Percentiles rank a stretch among this genome's conserved stretches.
Evolutionary conservation across 2,888 invertebrate genomes (phyloP).

Genomic region (Scrobipalpa costella): DNA sequence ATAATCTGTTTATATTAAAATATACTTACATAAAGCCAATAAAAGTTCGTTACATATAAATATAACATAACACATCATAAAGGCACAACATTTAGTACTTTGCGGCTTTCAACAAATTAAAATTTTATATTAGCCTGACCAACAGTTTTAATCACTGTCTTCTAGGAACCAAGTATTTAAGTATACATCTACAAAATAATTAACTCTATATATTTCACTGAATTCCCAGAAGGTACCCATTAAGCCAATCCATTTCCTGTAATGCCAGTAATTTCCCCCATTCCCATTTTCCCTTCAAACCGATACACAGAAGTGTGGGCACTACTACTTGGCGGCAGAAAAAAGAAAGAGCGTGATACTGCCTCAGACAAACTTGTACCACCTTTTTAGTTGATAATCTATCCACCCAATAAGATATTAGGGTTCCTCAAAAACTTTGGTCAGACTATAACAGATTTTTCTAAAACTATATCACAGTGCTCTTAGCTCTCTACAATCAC

Average conservation of each 20-base stretch:
- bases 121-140: neutral
- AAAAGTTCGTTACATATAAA: neutral
- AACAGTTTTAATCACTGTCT: neutral
- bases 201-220: too few relatives aligned
- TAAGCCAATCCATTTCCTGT: too few relatives aligned
- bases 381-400: too few relatives aligned
- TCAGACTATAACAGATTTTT: neutral
- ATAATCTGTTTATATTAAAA: neutral
- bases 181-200: too few relatives aligned
- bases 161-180: neutral
- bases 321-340: too few relatives aligned
- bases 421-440: neutral
- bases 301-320: too few relatives aligned
- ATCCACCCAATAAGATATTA: too few relatives aligned
- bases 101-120: neutral
- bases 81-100: conserved; percentile 16
- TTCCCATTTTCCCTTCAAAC: too few relatives aligned
- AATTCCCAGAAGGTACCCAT: too few relatives aligned
- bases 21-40: neutral
- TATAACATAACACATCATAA: neutral
- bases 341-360: too few relatives aligned
- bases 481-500: conserved; percentile 24
- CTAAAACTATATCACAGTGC: conserved; percentile 36
- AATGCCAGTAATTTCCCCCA: too few relatives aligned
- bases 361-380: too few relatives aligned